Evolutionary conservation across 2,113 vertebrate genomes (phyloP), one percentile per base, ranked within the genome.

Genomic region (Gulo gulo): DNA sequence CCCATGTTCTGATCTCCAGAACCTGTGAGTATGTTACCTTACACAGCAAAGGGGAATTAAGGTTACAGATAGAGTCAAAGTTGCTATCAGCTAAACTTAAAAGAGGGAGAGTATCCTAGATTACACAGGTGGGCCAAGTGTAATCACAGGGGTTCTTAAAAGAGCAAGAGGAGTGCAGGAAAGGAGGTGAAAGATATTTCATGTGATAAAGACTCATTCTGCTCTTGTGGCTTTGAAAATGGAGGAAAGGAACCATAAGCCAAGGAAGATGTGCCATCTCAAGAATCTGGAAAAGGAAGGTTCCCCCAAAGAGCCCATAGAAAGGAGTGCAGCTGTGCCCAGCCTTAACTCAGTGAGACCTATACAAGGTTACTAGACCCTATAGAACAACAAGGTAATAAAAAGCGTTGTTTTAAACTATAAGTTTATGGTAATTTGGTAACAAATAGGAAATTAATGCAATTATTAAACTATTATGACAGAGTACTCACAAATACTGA

Each of bases 41-140:
- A 69, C 26, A 12, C 61, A 31, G 18, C 39, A 81, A 76, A 95
- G 39, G 34, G 6, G n/a, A 65, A 59, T 80, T 86, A 11, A 57
- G 8, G 5, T 88, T 80, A 15, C n/a, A 88, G 34, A 36, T 83
- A n/a, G 14, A 34, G 45, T 80, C 80, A 80, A 65, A 74, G 15
- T 94, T 92, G 55, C 45, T 88, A 86, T 93, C 55, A 71, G 4
- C 31, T 50, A 71, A 65, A 73, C 55, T 89, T 94, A 71, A 96
- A 59, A 59, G 52, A 50, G 15, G 20, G 45, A 76, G 36, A 20
- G 39, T 67, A 74, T 21, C 63, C 21, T 81, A 10, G 34, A 42
- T 85, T 95, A 67, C 80, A 4, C 63, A 85, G 23, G 26, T 74
- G 59, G 55, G 76, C 59, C 20, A 21, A 18, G 1, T 85, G 14